Conservation (phyloP, 2,888 invertebrate species). For the Anodontia alba region DNA sequence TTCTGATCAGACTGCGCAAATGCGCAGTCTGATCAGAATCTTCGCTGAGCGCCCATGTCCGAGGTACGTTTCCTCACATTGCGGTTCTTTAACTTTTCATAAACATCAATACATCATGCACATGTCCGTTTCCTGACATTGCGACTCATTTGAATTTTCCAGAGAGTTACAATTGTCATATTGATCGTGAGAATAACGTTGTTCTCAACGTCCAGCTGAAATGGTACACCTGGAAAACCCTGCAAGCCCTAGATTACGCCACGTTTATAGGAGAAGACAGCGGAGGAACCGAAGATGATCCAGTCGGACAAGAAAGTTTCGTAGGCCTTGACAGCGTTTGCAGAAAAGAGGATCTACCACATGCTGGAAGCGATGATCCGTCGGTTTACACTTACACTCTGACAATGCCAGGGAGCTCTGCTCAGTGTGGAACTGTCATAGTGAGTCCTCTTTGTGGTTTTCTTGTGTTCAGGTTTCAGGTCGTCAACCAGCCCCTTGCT, state of each 20-base stretch:
- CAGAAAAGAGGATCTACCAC: neutral
- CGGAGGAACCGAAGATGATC: neutral
- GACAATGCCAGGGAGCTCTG: neutral
- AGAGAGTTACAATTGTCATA: neutral
- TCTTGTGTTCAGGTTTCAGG: no score
- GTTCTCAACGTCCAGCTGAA: neutral
- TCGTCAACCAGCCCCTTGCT: no score
- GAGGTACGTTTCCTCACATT: no score
- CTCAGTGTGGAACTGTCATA: neutral
- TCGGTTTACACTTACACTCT: neutral
- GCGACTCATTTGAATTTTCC: neutral
- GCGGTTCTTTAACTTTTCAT: no score
- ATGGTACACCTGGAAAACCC: constrained; percentile 1
- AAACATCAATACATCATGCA: no score
- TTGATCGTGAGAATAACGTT: neutral
- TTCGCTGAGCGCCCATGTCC: no score
- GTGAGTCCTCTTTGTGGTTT: no score
- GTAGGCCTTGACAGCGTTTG: neutral
- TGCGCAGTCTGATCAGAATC: no score
- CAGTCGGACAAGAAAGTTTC: neutral
- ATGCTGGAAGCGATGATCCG: neutral
- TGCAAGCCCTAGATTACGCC: neutral
- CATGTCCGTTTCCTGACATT: no score
- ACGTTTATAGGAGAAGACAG: neutral
- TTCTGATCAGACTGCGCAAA: no score